Evolutionary conservation across 2,113 vertebrate genomes (phyloP).

Genomic region (Tachycineta bicolor): DNA sequence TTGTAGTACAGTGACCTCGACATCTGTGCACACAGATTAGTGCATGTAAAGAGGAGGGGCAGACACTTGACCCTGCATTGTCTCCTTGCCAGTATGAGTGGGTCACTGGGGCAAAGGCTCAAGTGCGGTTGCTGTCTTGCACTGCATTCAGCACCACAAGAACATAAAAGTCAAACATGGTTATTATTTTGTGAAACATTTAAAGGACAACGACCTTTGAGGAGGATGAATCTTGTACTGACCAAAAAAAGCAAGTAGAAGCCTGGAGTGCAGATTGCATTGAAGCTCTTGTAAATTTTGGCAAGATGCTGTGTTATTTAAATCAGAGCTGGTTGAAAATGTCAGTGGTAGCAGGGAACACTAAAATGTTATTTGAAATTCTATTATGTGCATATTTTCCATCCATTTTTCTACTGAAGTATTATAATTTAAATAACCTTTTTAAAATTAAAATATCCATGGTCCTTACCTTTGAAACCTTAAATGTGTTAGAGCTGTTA

Average conservation of each 20-base stretch:
- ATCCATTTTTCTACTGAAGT: background rate
- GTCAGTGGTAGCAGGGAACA: background rate
- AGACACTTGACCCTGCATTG: background rate
- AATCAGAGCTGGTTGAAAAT: background rate
- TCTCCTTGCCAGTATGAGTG: background rate
- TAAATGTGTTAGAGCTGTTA: background rate
- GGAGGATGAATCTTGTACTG: background rate
- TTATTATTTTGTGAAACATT: background rate
- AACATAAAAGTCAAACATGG: background rate
- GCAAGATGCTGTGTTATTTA: background rate
- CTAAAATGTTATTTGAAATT: background rate
- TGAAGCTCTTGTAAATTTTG: background rate
- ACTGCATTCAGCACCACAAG: background rate
- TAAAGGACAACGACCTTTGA: background rate
- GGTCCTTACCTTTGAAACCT: background rate
- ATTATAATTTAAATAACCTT: background rate
- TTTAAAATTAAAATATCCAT: background rate
- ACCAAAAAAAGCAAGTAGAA: background rate
- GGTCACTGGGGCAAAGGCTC: background rate
- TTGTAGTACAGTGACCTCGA: background rate
- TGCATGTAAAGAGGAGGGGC: background rate
- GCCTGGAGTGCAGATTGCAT: background rate
- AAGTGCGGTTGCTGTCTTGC: background rate
- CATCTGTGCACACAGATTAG: background rate
- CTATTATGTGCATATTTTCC: background rate